Conservation (phyloP, 1,140 invertebrate genomes). For the Episyrphus balteatus region DNA sequence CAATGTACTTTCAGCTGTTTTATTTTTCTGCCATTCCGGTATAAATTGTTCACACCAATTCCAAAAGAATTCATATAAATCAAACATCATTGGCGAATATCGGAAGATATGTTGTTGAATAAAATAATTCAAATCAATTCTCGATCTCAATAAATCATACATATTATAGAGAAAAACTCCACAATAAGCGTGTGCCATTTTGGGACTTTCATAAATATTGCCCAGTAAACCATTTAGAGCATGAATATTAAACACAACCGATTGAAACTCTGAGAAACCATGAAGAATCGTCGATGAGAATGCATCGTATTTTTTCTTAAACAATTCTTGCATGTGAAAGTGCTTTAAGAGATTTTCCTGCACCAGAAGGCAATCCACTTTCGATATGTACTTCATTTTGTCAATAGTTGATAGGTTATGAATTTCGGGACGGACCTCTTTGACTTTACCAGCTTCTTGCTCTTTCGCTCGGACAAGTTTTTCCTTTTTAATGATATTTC, state of each 20-base stretch:
- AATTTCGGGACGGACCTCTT: constrained; percentile 13
- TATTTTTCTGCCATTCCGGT: constrained; percentile 18
- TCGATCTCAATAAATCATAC: constrained; percentile 44
- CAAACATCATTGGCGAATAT: constrained; percentile 40
- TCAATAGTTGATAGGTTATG: constrained; percentile 25
- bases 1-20: constrained; percentile 1
- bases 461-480: constrained; percentile 19
- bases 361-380: constrained; percentile 47
- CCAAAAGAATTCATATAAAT: constrained; percentile 29
- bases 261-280: constrained; percentile 61
- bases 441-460: constrained; percentile 14
- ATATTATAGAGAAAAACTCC: constrained; percentile 66
- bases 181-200: constrained; percentile 50
- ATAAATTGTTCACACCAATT: constrained; percentile 24
- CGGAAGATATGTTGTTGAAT: constrained; percentile 39
- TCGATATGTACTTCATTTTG: constrained; percentile 40
- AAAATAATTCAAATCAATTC: constrained; percentile 41
- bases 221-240: constrained; percentile 53
- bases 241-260: constrained; percentile 48
- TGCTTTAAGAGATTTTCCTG: constrained; percentile 48
- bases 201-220: constrained; percentile 41
- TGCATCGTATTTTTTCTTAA: constrained; percentile 46
- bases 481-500: constrained; percentile 24
- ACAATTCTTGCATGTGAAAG: constrained; percentile 49
- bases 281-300: constrained; percentile 52